These are phyloP conservation scores for Siderastrea siderea DNA, from an alignment of 92 coral and sea anemone species.

Conservation along the genomic window DNA sequence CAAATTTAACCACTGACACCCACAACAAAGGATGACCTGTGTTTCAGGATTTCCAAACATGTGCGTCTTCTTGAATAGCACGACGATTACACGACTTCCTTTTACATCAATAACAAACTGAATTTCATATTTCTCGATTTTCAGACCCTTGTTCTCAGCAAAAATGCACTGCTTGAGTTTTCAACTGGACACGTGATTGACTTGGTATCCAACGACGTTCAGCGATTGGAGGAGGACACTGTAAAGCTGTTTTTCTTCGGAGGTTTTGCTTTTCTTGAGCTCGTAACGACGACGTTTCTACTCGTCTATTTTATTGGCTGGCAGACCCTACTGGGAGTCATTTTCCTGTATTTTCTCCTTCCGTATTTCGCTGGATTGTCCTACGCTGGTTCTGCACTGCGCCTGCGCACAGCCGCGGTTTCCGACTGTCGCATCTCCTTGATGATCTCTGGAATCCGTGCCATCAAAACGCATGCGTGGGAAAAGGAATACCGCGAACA, in stretches of 20 bases:
- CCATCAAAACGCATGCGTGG: no score
- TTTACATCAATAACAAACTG: no score
- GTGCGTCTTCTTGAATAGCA: no score
- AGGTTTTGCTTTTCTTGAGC: no score
- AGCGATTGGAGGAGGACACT: background rate
- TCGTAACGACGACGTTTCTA: background rate
- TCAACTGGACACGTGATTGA: no score
- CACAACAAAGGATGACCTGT: no score
- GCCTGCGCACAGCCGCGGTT: background rate
- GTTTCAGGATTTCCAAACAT: no score
- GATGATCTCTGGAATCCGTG: no score
- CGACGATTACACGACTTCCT: no score
- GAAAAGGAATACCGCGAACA: no score
- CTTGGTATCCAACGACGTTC: background rate
- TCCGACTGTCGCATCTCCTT: no score
- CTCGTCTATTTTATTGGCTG: background rate
- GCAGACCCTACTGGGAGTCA: background rate
- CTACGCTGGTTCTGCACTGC: background rate
- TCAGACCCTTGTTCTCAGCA: conserved; percentile 3
- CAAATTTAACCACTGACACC: no score
- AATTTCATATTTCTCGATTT: background rate
- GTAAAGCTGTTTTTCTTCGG: background rate
- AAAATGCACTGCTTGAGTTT: background rate
- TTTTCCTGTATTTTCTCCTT: background rate
- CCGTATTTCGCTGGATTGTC: conserved; percentile 4